Evolutionary conservation across 2,888 invertebrate genomes (phyloP), one percentile per base, ranked within the genome.

Genomic region (Argyra leucocephala): DNA sequence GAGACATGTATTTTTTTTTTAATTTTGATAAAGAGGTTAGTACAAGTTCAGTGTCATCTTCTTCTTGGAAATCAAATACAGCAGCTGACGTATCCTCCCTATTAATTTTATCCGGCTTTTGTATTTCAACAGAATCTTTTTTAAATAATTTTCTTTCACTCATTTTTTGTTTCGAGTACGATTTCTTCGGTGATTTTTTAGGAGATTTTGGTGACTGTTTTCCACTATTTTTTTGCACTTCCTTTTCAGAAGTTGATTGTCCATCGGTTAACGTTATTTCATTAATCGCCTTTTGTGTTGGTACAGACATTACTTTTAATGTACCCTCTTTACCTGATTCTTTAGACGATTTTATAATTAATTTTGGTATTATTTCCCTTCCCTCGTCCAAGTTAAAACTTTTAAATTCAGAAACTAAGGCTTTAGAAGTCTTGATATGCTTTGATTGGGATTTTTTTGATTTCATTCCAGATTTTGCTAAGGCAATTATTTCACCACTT

Each of bases 11-110:
- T 68, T 74, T 75, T 69, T 74, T 72, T 64, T 75, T 75, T 36
- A 74, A 72, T 65, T 74, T 74, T 21, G 73, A 72, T 57, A 75
- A 71, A 0, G 73, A 72, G 65, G 73, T 71, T 23, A 73, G 63
- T 6, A 71, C 67, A 10, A 66, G 78, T 15, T 81, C 78, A 59
- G 83, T 84, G 74, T 88, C 86, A 70, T 89, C 89, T 68, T 90
- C 89, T 63, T 87, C 86, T 70, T 88, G 86, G 75, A 91, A 91
- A 76, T 91, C 91, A 74, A 90, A 91, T 75, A 90, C 90, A 0
- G 89, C 87, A 24, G 65, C 63, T 22, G 65, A 61, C 5, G 69
- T 64, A 31, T 63, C 57, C 22, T 63, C 36, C 26, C 21, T 31
- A 58, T 10, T 1, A 21, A 6, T 22, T 24, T 31, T 57, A 22